Base-by-base conservation (phyloP, 23 tunicate species). In the Ascidia mentula region DNA sequence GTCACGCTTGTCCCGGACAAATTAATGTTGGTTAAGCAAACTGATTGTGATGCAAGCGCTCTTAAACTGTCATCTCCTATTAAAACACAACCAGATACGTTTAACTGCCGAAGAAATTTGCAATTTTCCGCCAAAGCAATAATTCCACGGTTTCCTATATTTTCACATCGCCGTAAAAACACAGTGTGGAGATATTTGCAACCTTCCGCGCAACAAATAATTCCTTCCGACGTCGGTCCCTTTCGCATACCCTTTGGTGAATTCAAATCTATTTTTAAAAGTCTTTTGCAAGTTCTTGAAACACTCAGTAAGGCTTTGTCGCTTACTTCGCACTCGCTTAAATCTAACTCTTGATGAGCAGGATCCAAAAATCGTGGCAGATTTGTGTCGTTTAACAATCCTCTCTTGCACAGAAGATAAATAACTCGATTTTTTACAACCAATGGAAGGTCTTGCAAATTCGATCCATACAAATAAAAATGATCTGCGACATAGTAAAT, bases 221-320 rank as follows among this genome's bases (percentile, higher is more conserved):
- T 73, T 1, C 97, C 97, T 1, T 20, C 69, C 34, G 83, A 34
- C 0, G 97, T 70, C 12, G 86, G 72, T 24, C 36, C 60, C 1
- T 72, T 53, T 59, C 89, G 60, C 40, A 37, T 61, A 22, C 85
- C 87, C 60, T 91, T 85, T 31, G 84, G 40, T 3, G 97, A 79
- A 72, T 91, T 85, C 40, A 91, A 77, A 69, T 91, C 97, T 32
- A 91, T 71, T 85, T 85, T 91, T 18, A 26, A 36, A 32, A 91
- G 80, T n/a, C 46, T 46, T 22, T 38, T 39, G 40, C 97, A 85
- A 12, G 45, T 36, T 22, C 31, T 34, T 12, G 97, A 45, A 7
- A 91, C 72, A 34, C n/a, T 76, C 40, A 32, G 22, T 24, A 91
- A 40, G 5, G 76, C 46, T 24, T 40, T 20, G 40, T 91, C 97